Percentiles rank a stretch among this genome's conserved stretches.
These are phyloP conservation scores for Bergia sp. DNA, from an alignment of 92 coral and sea anemone species.

Conservation along the genomic window DNA sequence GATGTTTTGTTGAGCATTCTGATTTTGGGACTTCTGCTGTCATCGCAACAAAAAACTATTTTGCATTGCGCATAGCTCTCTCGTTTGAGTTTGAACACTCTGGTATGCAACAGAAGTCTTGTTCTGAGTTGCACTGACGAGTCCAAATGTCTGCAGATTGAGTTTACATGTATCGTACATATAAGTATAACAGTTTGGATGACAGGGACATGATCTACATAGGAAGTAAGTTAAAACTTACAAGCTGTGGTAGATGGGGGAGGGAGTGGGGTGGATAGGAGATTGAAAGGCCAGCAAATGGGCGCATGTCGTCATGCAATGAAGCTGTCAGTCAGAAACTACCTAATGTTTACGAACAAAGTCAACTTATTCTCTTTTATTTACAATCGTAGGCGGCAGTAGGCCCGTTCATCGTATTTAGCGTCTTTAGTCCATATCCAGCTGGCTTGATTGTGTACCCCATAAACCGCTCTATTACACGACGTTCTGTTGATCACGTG, in stretches of 20 bases:
- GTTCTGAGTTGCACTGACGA: too few species aligned
- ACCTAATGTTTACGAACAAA: background rate
- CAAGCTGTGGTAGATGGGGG: background rate
- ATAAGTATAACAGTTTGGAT: too few species aligned
- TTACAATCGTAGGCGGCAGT: conserved; percentile 20
- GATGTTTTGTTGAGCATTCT: too few species aligned
- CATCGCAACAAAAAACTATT: too few species aligned
- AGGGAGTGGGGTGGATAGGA: background rate
- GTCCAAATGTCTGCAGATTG: too few species aligned
- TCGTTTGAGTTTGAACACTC: too few species aligned
- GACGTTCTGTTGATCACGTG: background rate
- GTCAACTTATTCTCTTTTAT: background rate
- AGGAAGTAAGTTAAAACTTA: too few species aligned
- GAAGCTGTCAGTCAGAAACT: background rate
- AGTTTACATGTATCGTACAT: too few species aligned
- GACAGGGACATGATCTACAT: too few species aligned
- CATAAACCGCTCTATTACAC: conserved; percentile 12
- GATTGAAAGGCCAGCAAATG: background rate
- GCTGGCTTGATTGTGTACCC: background rate
- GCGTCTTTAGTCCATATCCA: conserved; percentile 38
- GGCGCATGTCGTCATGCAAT: background rate
- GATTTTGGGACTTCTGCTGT: too few species aligned
- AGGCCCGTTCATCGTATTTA: conserved; percentile 1
- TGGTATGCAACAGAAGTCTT: too few species aligned
- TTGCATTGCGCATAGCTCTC: too few species aligned